Evolutionary conservation across 2,888 invertebrate genomes (phyloP), one percentile per base, ranked within the genome.

Genomic region (Prosopocoilus inquinatus): DNA sequence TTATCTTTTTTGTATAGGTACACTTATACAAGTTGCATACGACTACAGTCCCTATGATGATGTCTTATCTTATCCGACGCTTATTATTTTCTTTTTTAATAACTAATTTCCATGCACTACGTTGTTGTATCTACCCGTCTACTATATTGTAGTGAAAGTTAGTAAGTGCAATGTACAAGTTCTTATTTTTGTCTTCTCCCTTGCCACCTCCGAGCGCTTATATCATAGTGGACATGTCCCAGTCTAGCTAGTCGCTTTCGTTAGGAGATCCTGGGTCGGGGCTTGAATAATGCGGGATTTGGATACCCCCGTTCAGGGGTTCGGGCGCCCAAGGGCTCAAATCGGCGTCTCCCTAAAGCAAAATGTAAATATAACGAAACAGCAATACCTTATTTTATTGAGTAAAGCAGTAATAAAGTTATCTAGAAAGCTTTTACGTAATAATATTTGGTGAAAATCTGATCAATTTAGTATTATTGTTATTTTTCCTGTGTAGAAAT

Each of bases 281-380:
- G 66, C 69, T 74, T 53, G 72, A 66, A 65, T 69, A 73, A 59
- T 70, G 70, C 47, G 69, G 70, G 61, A 73, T 70, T 64, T 68
- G 69, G 51, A 69, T 63, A 54, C 70, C 70, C 56, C 74, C 73
- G 64, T 74, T 73, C 56, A 74, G 58, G 50, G 68, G 69, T 62
- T 76, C 75, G 57, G 76, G 75, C 62, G 68, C 68, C 75, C 76
- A 75, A 28, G 71, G 71, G 64, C 71, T 76, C 79, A 79, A 70
- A 79, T 79, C 75, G 78, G 79, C 69, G 79, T 79, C 75, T 79
- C 79, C 79, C 80, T 80, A 70, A 34, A 74, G 70, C 20, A 28
- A 7, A 20, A 28, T 28, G 20, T 7, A 28, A 28, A 28, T 28
- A 28, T 28, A 28, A 28, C 20, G 20, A 28, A 28, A 28, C 20